phyloP scores from a whole-genome alignment of 2,888 invertebrate species.

The Acronicta psi region DNA sequence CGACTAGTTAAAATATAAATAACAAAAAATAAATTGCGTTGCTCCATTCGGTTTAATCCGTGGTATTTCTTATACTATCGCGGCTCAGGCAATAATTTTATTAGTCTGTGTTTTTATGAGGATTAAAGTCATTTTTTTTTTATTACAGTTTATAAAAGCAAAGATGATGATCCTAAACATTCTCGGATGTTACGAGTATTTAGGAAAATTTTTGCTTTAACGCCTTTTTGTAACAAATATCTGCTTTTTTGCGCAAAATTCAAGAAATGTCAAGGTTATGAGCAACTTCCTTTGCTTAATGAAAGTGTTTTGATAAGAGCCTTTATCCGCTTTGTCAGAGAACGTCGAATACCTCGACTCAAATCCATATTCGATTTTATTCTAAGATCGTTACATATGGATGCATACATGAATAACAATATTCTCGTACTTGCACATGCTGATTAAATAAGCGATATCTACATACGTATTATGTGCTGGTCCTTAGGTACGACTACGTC shows the following conservation, averaged over 20 bases:
- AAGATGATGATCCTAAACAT: slow-evolving; percentile 15
- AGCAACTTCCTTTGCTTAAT: slow-evolving; percentile 27
- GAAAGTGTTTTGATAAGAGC: slow-evolving; percentile 37
- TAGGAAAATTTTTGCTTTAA: slow-evolving; percentile 24
- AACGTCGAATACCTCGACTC: slow-evolving; percentile 14
- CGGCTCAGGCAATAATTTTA: slow-evolving; percentile 16
- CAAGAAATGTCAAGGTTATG: slow-evolving; percentile 40
- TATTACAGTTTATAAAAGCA: slow-evolving; percentile 10
- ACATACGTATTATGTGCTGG: neutral
- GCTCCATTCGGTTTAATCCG: slow-evolving; percentile 15
- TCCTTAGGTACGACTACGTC: neutral
- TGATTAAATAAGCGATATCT: slow-evolving; percentile 26
- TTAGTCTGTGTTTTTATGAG: slow-evolving; percentile 17
- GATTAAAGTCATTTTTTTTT: slow-evolving; percentile 13
- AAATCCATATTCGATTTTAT: slow-evolving; percentile 27
- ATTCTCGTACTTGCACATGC: slow-evolving; percentile 26
- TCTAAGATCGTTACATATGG: slow-evolving; percentile 7
- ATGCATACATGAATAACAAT: slow-evolving; percentile 38
- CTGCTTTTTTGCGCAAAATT: slow-evolving; percentile 19
- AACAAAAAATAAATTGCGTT: slow-evolving; percentile 23
- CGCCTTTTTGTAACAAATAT: slow-evolving; percentile 34
- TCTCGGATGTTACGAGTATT: slow-evolving; percentile 23
- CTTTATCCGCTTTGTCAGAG: slow-evolving; percentile 3
- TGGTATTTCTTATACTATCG: slow-evolving; percentile 15
- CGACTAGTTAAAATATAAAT: slow-evolving; percentile 25